A percentile compares a stretch with the other conserved stretches of the same genome.
phyloP scores from a whole-genome alignment of 2,797 vertebrate genomes.

The Melanotaenia trifasciata region DNA sequence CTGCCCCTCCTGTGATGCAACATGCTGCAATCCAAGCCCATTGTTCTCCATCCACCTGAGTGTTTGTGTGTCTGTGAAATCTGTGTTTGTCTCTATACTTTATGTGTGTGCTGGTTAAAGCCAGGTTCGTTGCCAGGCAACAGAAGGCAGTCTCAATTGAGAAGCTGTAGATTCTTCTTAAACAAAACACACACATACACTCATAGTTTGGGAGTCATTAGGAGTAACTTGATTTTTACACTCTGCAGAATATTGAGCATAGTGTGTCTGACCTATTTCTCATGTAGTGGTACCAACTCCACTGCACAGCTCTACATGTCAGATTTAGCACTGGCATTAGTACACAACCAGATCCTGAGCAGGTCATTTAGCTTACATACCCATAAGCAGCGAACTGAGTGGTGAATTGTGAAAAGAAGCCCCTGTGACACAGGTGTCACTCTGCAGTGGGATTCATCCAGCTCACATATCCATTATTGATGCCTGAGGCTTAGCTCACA shows the following conservation, averaged over 20 bases:
- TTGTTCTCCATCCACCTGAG: slow-evolving; percentile 74
- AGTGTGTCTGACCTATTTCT: slow-evolving; percentile 76
- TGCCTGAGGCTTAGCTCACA: slow-evolving; percentile 79
- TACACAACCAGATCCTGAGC: slow-evolving; percentile 29
- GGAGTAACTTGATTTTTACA: slow-evolving; percentile 40
- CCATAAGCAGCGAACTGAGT: slow-evolving; percentile 29
- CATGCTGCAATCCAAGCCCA: slow-evolving; percentile 61
- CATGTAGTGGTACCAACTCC: slow-evolving; percentile 57
- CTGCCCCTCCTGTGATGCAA: slow-evolving; percentile 75
- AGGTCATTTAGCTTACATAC: slow-evolving; percentile 22
- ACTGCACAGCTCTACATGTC: slow-evolving; percentile 46
- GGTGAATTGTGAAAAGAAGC: slow-evolving; percentile 58
- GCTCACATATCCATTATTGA: slow-evolving; percentile 80
- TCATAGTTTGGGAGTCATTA: slow-evolving; percentile 40
- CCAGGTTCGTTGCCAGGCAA: slow-evolving; percentile 80
- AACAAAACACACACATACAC: slow-evolving; percentile 57
- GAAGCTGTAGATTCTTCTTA: slow-evolving; percentile 61
- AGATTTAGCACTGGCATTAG: slow-evolving; percentile 54
- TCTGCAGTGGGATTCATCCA: slow-evolving; percentile 63
- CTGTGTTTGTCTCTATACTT: slow-evolving; percentile 28
- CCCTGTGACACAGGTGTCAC: slow-evolving; percentile 62
- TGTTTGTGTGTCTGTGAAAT: slow-evolving; percentile 39
- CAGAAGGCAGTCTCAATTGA: slow-evolving; percentile 66
- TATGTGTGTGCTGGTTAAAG: slow-evolving; percentile 63
- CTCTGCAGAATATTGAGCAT: slow-evolving; percentile 59